Base-by-base conservation (phyloP, 2,888 invertebrate genomes). In the Tholera decimalis region DNA sequence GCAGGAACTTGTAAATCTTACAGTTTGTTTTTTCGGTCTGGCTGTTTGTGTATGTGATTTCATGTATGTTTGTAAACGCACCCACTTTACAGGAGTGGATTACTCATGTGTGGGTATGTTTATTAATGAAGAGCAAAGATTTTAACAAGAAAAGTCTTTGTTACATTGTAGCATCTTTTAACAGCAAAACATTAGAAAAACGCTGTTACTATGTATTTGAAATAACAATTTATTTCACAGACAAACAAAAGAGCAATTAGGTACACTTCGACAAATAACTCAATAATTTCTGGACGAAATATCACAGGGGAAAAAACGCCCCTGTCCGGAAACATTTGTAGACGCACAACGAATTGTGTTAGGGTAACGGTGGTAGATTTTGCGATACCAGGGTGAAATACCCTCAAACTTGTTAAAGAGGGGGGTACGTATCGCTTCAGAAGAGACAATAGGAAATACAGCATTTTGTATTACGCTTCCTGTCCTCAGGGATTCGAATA, bases 271-370 rank as follows among this genome's bases (percentile, higher is more conserved):
- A 59, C 58, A 63, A 64, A 79, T 83, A 86, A 84, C 83, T 82
- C 83, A 83, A 88, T 88, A 82, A 84, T 81, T 85, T 87, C 83
- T 84, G 84, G 86, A 76, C 75, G 84, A 82, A 72, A 85, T 83
- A 85, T 84, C 84, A 88, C 76, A 87, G 77, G 72, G 37, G 71
- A 61, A 37, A 67, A 30, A 55, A 15, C 3, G 26, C 33, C 50
- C 46, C 55, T 61, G 55, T 61, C 76, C 85, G 89, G 87, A 87
- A 86, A 87, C 83, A 82, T 87, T 88, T 85, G 82, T 82, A 86
- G 85, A 85, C 88, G 88, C 88, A 87, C 86, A 81, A 80, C 84
- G 85, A 86, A 89, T 89, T 84, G 83, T 80, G 22, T 56, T 84
- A 79, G 85, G 87, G 84, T 85, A 85, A 83, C 56, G 58, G 57